Conservation (phyloP, 2,888 invertebrate species). For the Polyploca ridens region DNA sequence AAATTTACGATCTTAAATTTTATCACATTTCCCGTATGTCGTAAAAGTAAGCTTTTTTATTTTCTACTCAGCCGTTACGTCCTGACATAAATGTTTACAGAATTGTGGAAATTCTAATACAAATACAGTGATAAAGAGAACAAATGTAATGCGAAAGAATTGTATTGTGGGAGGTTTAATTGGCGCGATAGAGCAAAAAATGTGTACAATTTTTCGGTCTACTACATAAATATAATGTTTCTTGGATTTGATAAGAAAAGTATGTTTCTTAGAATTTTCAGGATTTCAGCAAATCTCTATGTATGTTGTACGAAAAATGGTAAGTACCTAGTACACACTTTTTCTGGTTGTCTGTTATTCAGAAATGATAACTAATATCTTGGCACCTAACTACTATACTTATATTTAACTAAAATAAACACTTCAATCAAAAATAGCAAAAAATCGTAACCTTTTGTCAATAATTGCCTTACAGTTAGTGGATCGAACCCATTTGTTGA, state of each 20-base stretch:
- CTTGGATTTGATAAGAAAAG: neutral
- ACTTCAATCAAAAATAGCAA: neutral
- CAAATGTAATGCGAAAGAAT: constrained; percentile 4
- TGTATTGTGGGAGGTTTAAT: neutral
- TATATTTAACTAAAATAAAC: too few relatives aligned
- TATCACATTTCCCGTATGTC: constrained; percentile 14
- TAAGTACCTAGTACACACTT: too few relatives aligned
- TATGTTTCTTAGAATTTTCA: too few relatives aligned
- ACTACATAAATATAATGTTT: neutral
- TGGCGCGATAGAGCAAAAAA: neutral
- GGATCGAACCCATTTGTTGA: neutral
- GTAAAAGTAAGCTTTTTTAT: constrained; percentile 25
- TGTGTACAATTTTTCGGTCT: neutral
- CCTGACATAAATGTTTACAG: constrained; percentile 4
- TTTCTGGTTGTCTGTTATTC: too few relatives aligned
- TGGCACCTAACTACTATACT: too few relatives aligned
- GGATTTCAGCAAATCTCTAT: too few relatives aligned
- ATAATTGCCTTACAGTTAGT: neutral
- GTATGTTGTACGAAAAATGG: too few relatives aligned
- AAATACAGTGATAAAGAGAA: constrained; percentile 3
- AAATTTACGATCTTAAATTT: constrained; percentile 7
- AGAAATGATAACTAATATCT: too few relatives aligned
- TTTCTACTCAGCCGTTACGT: constrained; percentile 11
- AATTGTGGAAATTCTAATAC: neutral
- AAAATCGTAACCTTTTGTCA: neutral